Evolutionary conservation across 2,797 vertebrate species (phyloP).

Genomic region (Pachyuromys duprasi): DNA sequence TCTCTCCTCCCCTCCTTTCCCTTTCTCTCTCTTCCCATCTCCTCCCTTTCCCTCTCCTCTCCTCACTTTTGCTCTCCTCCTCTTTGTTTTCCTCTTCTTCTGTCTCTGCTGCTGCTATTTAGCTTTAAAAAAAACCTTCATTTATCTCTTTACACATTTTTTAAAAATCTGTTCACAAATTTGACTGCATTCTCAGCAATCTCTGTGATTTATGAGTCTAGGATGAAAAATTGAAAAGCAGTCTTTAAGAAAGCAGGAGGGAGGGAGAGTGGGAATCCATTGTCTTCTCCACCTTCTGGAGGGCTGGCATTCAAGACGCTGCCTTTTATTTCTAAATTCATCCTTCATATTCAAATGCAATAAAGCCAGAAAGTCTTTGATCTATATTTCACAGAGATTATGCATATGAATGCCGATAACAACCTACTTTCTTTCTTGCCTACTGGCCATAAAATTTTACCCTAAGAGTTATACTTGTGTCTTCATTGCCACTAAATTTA

Average conservation of each 20-base stretch:
- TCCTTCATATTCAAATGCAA: slow-evolving; percentile 57
- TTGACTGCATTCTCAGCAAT: slow-evolving; percentile 53
- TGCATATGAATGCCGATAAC: background rate
- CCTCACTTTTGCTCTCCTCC: rapidly evolving
- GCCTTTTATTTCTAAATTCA: slow-evolving; percentile 34
- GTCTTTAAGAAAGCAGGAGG: background rate
- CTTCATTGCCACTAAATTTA: slow-evolving; percentile 34
- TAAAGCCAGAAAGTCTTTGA: slow-evolving; percentile 17
- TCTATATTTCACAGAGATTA: slow-evolving; percentile 24
- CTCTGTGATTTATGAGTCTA: slow-evolving; percentile 10
- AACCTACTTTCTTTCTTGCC: background rate
- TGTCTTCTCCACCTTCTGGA: background rate
- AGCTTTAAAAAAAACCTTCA: slow-evolving; percentile 17
- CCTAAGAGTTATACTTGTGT: slow-evolving; percentile 6
- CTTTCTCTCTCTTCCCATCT: background rate
- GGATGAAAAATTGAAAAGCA: slow-evolving; percentile 43
- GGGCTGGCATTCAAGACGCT: background rate
- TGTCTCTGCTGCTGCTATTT: slow-evolving; percentile 1
- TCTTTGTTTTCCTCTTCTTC: too few species aligned
- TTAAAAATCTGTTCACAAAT: slow-evolving; percentile 57
- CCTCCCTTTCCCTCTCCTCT: rapidly evolving
- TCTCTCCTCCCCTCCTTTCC: rapidly evolving
- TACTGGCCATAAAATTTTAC: background rate
- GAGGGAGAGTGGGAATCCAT: background rate
- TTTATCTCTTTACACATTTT: slow-evolving; percentile 57